Conservation (phyloP, 2,888 invertebrate species). For the Labia minor region DNA sequence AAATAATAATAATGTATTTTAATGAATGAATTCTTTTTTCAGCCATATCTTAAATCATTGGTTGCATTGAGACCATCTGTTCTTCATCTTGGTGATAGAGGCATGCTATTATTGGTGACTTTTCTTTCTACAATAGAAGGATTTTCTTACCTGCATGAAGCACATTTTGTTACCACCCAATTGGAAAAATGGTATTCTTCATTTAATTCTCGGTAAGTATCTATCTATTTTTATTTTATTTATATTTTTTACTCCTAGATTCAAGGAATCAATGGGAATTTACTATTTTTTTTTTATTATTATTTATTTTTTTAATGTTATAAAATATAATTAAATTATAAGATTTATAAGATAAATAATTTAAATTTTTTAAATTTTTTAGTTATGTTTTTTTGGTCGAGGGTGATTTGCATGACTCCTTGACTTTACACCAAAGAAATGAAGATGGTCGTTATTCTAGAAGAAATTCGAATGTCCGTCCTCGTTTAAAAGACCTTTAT, state of each 20-base stretch:
- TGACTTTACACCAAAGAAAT: constrained; percentile 71
- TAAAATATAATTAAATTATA: neutral
- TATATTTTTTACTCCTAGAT: neutral
- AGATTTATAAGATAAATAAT: neutral
- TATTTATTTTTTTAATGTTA: neutral
- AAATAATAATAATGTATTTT: too few relatives aligned
- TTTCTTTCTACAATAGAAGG: constrained; percentile 64
- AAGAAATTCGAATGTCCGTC: constrained; percentile 43
- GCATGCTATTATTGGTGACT: constrained; percentile 62
- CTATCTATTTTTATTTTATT: neutral
- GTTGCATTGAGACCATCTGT: constrained; percentile 62
- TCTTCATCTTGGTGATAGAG: constrained; percentile 61
- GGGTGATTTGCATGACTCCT: constrained; percentile 72
- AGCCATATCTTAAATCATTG: constrained; percentile 64
- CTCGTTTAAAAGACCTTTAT: constrained; percentile 33
- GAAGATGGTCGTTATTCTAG: constrained; percentile 66
- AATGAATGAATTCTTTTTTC: constrained; percentile 16
- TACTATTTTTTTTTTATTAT: neutral
- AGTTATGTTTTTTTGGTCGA: constrained; percentile 84
- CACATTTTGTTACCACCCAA: constrained; percentile 57
- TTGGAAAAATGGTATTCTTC: constrained; percentile 66
- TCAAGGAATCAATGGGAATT: neutral
- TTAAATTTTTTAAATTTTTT: neutral
- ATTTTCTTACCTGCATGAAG: constrained; percentile 49
- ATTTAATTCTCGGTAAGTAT: constrained; percentile 54